Evolutionary conservation across 1,140 invertebrate genomes (phyloP), one percentile per base, ranked within the genome.

Genomic region (Oryctes rhinoceros): DNA sequence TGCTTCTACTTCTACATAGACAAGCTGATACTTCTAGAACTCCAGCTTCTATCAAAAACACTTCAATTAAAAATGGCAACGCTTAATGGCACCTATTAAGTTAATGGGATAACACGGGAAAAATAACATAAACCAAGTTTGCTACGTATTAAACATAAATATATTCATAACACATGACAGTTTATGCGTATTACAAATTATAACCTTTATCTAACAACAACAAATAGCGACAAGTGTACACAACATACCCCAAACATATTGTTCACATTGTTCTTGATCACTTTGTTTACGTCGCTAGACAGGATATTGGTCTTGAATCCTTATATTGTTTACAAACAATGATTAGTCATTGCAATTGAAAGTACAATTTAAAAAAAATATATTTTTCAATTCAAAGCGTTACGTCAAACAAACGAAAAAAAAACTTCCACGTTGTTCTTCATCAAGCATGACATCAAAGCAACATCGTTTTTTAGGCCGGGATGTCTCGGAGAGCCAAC

Each of bases 321-420:
- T 59, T 59, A 4, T 59, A n/a, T 18, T 59, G 15, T 59, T 59
- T 59, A 59, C 53, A 59, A 59, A 59, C 53, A 59, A 18, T 59
- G 53, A n/a, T 59, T 59, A 59, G 15, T 59, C 53, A 59, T 59
- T 59, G 53, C 53, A n/a, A 59, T 18, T 18, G 13, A n/a, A 59
- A 59, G 53, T 18, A 18, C 18, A 18, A 1, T 59, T 59, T 18
- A n/a, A 59, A 59, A 59, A 59, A 59, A 18, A 59, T 18, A 59
- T 18, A 44, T 44, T 44, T 44, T 44, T 44, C 18, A 59, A 18
- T 18, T 59, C 15, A 18, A 30, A 18, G 18, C 15, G 7, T 59
- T 59, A 59, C 53, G 53, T 59, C 53, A 59, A 15, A 18, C 15
- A 30, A 30, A 30, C 53, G n/a, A n/a, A n/a, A 59, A 53, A 53